Evolutionary conservation across 2,797 vertebrate species (phyloP).

Genomic region (Eulemur albifrons): DNA sequence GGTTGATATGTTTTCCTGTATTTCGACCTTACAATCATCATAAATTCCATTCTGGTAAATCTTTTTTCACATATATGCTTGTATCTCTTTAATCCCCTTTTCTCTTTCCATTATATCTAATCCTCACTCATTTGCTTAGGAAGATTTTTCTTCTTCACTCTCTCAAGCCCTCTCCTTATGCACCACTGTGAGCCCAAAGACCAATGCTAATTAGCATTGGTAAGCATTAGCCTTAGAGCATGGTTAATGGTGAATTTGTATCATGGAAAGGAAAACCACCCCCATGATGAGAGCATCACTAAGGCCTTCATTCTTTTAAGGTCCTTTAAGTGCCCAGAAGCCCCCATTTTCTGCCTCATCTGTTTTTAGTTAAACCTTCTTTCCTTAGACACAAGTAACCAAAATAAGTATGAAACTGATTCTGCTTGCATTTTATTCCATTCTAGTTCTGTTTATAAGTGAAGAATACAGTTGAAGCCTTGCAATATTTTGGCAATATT

Average conservation of each 20-base stretch:
- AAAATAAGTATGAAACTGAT: slow-evolving; percentile 30
- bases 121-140: slow-evolving; percentile 37
- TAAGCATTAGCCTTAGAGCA: not conserved
- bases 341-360: not conserved
- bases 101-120: slow-evolving; percentile 1
- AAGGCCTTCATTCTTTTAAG: not conserved
- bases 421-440: not conserved
- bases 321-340: not conserved
- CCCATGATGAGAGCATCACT: not conserved
- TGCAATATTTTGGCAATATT: slow-evolving; percentile 23
- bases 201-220: not conserved
- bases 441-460: slow-evolving; percentile 6
- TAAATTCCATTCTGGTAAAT: not conserved
- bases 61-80: not conserved
- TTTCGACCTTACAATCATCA: not conserved
- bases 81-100: not conserved
- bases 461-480: not conserved
- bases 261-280: not conserved
- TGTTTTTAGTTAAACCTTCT: not conserved
- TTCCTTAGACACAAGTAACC: not conserved
- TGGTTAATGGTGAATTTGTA: not conserved
- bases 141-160: not conserved
- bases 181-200: not conserved
- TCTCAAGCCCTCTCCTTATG: not conserved
- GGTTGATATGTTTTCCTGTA: not conserved